Evolutionary conservation across 1,140 invertebrate species (phyloP), one percentile per base, ranked within the genome.

Genomic region (Drosophila lacteicornis): DNA sequence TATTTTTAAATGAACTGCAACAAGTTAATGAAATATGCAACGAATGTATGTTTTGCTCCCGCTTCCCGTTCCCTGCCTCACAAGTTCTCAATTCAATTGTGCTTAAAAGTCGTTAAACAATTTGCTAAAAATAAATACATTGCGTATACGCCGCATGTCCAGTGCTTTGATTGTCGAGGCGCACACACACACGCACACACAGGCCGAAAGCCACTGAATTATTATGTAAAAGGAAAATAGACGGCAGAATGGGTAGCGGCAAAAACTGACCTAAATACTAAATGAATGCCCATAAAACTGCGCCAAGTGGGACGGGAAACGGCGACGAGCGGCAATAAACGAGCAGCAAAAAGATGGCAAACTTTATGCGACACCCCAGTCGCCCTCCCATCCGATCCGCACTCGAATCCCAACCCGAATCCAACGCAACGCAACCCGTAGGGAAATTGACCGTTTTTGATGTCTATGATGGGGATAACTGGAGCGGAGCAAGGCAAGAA

Each of bases 251-350:
- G 62, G 38, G 50, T 17, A 45, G 67, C 22, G 55, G 61, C 43
- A 68, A 80, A 80, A 90, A 90, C 69, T 88, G 84, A 88, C 84
- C 84, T 76, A 88, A 88, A 88, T 88, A 88, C 74, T 71, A 81
- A 90, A 90, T 88, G 85, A 90, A 90, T 79, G 85, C 78, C 80
- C 84, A 88, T 90, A 75, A 90, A 88, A 78, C 68, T 78, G 76
- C 80, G 63, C 45, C 75, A 73, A 50, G 67, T 58, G 79, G 30
- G 25, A 60, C 55, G 40, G 47, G 45, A 50, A 61, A 73, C 67
- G 27, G 27, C 27, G 27, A 30, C 27, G 70, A 73, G 67, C 67
- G 53, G 69, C 67, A n/a, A 73, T 73, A 73, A 73, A 73, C 55
- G 69, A 58, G 51, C 53, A 25, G 68, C 53, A 38, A 73, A 73